Base-by-base conservation (phyloP, 2,113 vertebrate species). In the Odontesthes bonariensis region DNA sequence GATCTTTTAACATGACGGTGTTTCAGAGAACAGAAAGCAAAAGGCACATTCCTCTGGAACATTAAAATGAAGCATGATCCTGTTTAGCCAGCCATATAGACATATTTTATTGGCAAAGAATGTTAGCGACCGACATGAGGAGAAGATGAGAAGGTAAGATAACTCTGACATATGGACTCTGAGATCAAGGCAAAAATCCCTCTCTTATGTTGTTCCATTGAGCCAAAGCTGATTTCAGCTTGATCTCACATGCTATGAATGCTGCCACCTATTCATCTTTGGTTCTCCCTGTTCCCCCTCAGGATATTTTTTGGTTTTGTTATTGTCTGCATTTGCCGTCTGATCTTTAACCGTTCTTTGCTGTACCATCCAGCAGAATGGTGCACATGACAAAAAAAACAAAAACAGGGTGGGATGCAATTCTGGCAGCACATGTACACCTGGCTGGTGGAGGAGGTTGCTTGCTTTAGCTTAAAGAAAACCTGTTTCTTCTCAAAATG, bases 401-500 rank as follows among this genome's bases (percentile, higher is more conserved):
- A 54, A 46, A 58, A 8, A 63, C 19, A 23, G 13, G 23, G 76
- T n/a, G 5, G 56, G 40, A 42, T 27, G 13, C n/a, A 40, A 32
- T 14, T 72, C 63, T 75, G 44, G 54, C 38, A n/a, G 23, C 33
- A 55, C 46, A 47, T 2, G 2, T 9, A 53, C 66, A 81, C 69
- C 73, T 70, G 76, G 75, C 33, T 49, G 38, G 16, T 35, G 31
- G 14, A 44, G 16, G 44, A 71, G 44, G 49, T 42, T 72, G 23
- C 64, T 59, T 55, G 40, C 32, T 70, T 69, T 64, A 70, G 54
- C 63, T 56, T 22, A 14, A 74, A 71, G 55, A 77, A 87, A 85
- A 62, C 38, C 83, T 86, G 88, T 32, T 81, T 79, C 55, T 83
- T 46, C 79, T 93, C 85, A 87, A 52, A 69, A 69, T 78, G 75